Evolutionary conservation across 2,888 invertebrate genomes (phyloP).

Genomic region (Cybosia mesomella): DNA sequence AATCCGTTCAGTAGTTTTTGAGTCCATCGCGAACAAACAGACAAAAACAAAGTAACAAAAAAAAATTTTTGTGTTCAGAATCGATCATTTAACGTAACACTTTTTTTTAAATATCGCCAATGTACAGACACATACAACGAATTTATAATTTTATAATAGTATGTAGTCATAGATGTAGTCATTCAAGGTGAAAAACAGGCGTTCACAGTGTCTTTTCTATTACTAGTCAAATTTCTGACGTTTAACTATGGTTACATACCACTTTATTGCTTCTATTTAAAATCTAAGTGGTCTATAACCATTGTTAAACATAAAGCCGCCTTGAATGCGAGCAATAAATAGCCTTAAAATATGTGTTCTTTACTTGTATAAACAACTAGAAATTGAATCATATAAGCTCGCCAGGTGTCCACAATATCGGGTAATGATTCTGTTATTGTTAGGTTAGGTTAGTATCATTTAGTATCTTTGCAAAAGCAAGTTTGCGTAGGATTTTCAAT

Average conservation of each 20-base stretch:
- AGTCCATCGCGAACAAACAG: too few relatives aligned
- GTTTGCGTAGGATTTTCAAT: constrained; percentile 4
- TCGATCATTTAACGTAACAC: too few relatives aligned
- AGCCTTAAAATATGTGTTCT: constrained; percentile 31
- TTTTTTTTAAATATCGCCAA: too few relatives aligned
- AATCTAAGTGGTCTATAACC: too few relatives aligned
- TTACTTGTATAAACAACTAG: constrained; percentile 32
- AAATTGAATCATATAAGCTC: constrained; percentile 17
- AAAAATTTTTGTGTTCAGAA: too few relatives aligned
- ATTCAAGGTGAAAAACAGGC: neutral
- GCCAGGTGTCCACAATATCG: constrained; percentile 9
- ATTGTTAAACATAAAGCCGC: constrained; percentile 16
- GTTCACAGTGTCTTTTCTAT: neutral
- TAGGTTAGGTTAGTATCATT: too few relatives aligned
- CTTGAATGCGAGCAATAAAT: constrained; percentile 38
- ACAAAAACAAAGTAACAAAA: too few relatives aligned
- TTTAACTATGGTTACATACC: neutral
- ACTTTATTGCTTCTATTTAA: constrained; percentile 7
- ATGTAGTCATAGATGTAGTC: neutral
- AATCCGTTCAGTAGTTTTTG: too few relatives aligned
- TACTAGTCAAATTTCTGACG: neutral
- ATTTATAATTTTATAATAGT: too few relatives aligned
- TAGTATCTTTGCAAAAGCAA: constrained; percentile 2
- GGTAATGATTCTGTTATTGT: constrained; percentile 15
- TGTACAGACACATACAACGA: too few relatives aligned